A percentile compares a stretch with the other conserved stretches of the same genome.
These are phyloP conservation scores for Acronicta aceris DNA, from an alignment of 2,888 invertebrate genomes.

Conservation along the genomic window DNA sequence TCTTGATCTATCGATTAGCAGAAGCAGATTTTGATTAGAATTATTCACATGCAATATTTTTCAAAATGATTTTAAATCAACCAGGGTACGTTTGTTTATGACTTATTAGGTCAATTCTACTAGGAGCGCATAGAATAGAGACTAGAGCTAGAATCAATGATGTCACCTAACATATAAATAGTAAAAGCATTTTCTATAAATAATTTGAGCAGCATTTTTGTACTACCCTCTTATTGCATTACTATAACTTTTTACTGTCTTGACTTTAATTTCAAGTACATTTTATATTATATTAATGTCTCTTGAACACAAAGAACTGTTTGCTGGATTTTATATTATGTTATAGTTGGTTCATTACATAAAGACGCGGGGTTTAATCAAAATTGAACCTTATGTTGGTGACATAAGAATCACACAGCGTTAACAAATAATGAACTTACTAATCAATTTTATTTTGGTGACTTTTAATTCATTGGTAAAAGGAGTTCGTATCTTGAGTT, in stretches of 20 bases:
- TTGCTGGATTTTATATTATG: neutral
- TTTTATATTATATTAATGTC: conserved; percentile 23
- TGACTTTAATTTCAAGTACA: conserved; percentile 41
- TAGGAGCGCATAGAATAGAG: neutral
- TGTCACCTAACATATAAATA: neutral
- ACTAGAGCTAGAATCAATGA: neutral
- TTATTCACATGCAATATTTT: no score
- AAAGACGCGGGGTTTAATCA: no score
- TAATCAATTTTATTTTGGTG: no score
- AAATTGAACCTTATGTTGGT: no score
- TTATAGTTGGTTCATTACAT: no score
- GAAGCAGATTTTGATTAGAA: no score
- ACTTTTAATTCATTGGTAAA: no score
- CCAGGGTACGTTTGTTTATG: neutral
- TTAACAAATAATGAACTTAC: no score
- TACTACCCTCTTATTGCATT: conserved; percentile 7
- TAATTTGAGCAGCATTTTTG: conserved; percentile 21
- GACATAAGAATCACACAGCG: no score
- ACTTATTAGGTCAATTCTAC: neutral
- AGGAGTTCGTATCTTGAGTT: no score
- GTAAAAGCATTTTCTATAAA: neutral
- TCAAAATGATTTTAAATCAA: no score
- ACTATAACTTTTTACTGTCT: conserved; percentile 6
- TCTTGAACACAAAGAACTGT: conserved; percentile 3
- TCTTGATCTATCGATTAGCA: no score